Conservation (phyloP, 1,140 invertebrate species). For the Tetramorium simillimum region DNA sequence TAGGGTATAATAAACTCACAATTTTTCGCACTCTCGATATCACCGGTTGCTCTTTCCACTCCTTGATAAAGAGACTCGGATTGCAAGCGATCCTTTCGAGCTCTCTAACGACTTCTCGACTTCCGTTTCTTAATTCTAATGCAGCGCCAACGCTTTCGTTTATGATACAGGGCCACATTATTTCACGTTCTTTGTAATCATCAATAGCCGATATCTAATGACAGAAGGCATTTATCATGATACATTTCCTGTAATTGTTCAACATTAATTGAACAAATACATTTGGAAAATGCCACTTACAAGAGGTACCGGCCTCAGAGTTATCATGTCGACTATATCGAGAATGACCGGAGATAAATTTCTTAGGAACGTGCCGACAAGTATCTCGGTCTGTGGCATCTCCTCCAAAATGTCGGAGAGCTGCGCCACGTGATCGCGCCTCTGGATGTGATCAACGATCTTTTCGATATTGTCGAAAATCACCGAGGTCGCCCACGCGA, state of each 20-base stretch:
- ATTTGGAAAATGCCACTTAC: constrained; percentile 63
- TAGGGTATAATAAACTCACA: constrained; percentile 61
- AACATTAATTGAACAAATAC: neutral
- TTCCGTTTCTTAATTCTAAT: constrained; percentile 78
- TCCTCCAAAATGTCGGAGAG: constrained; percentile 67
- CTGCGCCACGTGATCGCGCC: constrained; percentile 66
- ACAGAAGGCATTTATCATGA: neutral
- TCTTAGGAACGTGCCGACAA: constrained; percentile 69
- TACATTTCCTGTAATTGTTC: neutral
- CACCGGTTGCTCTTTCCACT: constrained; percentile 78
- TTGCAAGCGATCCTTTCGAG: constrained; percentile 79
- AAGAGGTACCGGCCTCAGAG: constrained; percentile 74
- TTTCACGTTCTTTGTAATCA: constrained; percentile 77
- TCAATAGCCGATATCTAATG: constrained; percentile 74
- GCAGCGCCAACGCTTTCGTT: constrained; percentile 75
- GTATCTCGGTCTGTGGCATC: constrained; percentile 77
- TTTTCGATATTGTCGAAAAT: constrained; percentile 77
- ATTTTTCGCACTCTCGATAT: constrained; percentile 70
- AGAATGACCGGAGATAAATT: constrained; percentile 76
- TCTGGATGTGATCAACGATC: constrained; percentile 76
- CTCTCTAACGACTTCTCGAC: constrained; percentile 74
- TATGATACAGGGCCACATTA: constrained; percentile 78
- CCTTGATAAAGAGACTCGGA: constrained; percentile 75
- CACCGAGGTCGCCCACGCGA: constrained; percentile 76
- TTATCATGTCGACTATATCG: constrained; percentile 77